Evolutionary conservation across 1,140 invertebrate genomes (phyloP).

Genomic region (Patella vulgata): DNA sequence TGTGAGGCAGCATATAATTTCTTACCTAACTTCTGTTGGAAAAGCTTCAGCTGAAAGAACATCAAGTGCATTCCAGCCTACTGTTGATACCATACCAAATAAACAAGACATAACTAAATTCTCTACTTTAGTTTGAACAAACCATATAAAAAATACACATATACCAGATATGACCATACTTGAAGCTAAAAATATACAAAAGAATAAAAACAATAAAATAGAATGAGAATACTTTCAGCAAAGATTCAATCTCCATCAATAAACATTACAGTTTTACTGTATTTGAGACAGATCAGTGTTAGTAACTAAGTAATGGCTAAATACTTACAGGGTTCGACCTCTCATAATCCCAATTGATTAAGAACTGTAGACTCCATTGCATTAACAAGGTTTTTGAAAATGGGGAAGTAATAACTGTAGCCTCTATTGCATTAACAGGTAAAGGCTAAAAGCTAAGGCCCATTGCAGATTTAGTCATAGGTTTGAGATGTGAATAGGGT

Average conservation of each 20-base stretch:
- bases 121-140: slow-evolving; percentile 59
- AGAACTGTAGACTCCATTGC: no score
- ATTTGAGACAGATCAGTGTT: no score
- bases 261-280: background rate
- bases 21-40: slow-evolving; percentile 73
- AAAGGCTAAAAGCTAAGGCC: no score
- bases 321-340: no score
- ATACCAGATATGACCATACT: slow-evolving; percentile 68
- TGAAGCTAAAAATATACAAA: slow-evolving; percentile 54
- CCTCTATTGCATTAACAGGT: no score
- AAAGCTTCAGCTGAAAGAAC: slow-evolving; percentile 69
- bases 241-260: background rate
- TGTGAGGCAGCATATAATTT: no score
- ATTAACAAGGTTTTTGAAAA: no score
- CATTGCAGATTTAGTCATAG: no score
- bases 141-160: slow-evolving; percentile 68
- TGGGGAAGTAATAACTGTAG: no score
- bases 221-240: background rate
- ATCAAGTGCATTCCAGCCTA: slow-evolving; percentile 69
- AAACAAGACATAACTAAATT: slow-evolving; percentile 61
- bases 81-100: slow-evolving; percentile 69
- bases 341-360: no score
- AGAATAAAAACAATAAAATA: background rate
- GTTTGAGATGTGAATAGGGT: background rate
- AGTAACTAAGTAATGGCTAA: no score